Percentiles rank a stretch among this genome's conserved stretches.
Evolutionary conservation across 2,113 vertebrate genomes (phyloP).

Genomic region (Eublepharis macularius): DNA sequence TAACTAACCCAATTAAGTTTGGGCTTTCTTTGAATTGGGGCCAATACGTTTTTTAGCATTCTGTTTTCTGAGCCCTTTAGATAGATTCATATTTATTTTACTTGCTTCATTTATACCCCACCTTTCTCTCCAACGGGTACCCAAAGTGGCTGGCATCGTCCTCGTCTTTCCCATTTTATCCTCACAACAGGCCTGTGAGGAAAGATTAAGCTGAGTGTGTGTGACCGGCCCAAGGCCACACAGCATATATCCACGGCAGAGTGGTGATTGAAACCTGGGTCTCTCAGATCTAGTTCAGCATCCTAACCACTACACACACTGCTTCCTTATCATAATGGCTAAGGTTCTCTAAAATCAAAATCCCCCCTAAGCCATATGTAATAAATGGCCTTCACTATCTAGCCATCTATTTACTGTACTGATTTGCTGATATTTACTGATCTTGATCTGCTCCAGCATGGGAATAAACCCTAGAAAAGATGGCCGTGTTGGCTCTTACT

Average conservation of each 20-base stretch:
- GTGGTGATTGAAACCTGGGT: too few species aligned
- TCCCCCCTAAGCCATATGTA: background rate
- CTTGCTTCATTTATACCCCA: too few species aligned
- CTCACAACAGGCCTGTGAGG: too few species aligned
- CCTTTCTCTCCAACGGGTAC: too few species aligned
- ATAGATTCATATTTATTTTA: background rate
- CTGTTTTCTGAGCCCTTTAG: background rate
- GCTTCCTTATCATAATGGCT: background rate
- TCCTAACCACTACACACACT: too few species aligned
- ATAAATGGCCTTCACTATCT: background rate
- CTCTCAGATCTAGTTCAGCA: too few species aligned
- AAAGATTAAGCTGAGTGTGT: too few species aligned
- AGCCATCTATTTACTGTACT: background rate
- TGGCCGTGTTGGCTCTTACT: background rate
- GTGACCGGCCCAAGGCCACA: too few species aligned
- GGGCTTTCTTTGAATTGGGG: background rate
- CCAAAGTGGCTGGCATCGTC: too few species aligned
- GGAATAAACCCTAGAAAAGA: background rate
- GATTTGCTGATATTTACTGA: too few species aligned
- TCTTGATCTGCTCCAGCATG: background rate
- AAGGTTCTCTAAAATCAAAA: background rate
- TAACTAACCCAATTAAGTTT: background rate
- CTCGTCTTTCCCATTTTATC: too few species aligned
- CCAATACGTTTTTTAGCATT: background rate
- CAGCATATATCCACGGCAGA: too few species aligned